Conservation (phyloP, 2,113 vertebrate species). For the Empidonax alnorum region DNA sequence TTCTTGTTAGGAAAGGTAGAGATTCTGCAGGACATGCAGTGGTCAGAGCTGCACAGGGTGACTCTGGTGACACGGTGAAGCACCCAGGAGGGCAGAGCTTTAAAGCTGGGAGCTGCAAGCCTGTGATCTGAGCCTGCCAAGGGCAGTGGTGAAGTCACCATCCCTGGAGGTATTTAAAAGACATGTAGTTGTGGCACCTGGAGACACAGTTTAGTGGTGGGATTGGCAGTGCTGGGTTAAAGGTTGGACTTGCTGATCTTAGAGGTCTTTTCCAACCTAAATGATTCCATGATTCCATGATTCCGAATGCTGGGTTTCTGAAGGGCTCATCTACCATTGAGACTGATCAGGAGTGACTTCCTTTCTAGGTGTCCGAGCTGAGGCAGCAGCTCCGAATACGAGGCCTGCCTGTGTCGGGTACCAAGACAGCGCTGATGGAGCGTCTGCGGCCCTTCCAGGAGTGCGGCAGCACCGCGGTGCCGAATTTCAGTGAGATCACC, state of each 20-base stretch:
- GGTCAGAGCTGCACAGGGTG: not conserved
- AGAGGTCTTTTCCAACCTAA: no score
- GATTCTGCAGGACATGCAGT: not conserved
- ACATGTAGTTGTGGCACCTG: no score
- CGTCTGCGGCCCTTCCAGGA: constrained; percentile 93
- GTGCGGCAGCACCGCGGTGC: constrained; percentile 72
- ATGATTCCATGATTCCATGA: no score
- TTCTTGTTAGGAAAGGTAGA: not conserved
- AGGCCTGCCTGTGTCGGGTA: constrained; percentile 94
- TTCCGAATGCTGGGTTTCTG: not conserved
- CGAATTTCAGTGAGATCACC: constrained; percentile 86
- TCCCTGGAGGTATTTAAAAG: no score
- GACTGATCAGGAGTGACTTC: not conserved
- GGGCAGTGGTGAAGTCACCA: no score
- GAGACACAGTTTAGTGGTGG: no score
- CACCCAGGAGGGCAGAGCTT: not conserved
- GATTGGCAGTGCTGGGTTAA: no score
- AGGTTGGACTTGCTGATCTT: no score
- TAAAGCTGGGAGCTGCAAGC: not conserved
- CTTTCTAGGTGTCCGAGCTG: constrained; percentile 89
- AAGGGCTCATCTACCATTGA: not conserved
- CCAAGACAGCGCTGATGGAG: constrained; percentile 94
- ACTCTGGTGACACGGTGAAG: not conserved
- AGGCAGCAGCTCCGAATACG: constrained; percentile 94
- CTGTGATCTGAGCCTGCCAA: not conserved